A percentile compares a stretch with the other conserved stretches of the same genome.
Conservation (phyloP, 2,113 vertebrate species). For the Guaruba guarouba region DNA sequence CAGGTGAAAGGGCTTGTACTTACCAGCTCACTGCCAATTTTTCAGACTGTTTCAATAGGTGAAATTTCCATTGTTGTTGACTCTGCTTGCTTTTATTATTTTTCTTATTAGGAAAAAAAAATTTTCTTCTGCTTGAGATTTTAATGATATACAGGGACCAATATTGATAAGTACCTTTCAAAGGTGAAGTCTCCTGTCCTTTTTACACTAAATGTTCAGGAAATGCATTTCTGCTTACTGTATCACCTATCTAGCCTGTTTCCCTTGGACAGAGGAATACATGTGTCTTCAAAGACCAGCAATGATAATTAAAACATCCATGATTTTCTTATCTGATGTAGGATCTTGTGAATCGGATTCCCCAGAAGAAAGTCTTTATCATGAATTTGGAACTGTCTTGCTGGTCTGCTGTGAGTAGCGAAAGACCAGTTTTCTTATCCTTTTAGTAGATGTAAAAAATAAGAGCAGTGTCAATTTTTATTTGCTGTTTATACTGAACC, state of each 20-base stretch:
- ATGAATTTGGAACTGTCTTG: not conserved
- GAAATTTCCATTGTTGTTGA: slow-evolving; percentile 22
- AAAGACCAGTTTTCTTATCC: not conserved
- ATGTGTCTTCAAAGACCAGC: not conserved
- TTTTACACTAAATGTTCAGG: not conserved
- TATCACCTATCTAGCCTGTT: not conserved
- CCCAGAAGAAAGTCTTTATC: slow-evolving; percentile 4
- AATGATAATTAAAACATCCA: slow-evolving; percentile 47
- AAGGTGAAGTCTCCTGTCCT: not conserved
- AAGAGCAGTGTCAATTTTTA: not conserved
- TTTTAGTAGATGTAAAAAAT: not conserved
- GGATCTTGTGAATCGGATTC: not conserved
- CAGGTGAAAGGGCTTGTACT: not conserved
- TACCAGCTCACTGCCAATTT: slow-evolving; percentile 39
- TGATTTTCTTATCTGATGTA: slow-evolving; percentile 27
- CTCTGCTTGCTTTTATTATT: slow-evolving; percentile 19
- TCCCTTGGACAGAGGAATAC: not conserved
- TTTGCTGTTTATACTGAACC: not conserved
- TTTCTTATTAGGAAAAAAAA: not conserved
- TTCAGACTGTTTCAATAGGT: slow-evolving; percentile 33
- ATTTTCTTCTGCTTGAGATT: not conserved
- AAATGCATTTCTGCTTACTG: slow-evolving; percentile 15
- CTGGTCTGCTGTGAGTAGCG: slow-evolving; percentile 14
- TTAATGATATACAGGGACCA: slow-evolving; percentile 37
- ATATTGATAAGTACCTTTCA: slow-evolving; percentile 13